A percentile compares a stretch with the other conserved stretches of the same genome.
phyloP scores from a whole-genome alignment of 2,797 vertebrate genomes.

The Tarsius wallacei region DNA sequence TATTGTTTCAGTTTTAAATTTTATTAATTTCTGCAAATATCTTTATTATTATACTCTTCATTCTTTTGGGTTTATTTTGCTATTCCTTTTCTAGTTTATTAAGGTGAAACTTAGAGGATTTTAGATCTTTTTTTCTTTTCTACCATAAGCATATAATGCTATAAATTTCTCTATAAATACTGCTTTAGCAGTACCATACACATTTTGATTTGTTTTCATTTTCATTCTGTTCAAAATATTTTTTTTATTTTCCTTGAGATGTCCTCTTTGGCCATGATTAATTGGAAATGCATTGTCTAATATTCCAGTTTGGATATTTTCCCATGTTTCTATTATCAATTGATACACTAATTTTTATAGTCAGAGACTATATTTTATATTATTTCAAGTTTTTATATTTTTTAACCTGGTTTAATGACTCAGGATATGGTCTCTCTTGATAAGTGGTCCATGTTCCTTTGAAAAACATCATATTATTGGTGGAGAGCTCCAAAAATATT shows the following conservation, averaged over 20 bases:
- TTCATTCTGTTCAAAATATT: not conserved
- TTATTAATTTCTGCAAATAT: not conserved
- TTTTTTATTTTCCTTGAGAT: not conserved
- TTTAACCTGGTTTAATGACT: not conserved
- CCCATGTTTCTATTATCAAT: not conserved
- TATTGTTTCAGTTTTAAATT: not conserved
- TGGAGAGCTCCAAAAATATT: not conserved
- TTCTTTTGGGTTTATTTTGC: not conserved
- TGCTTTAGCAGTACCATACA: not conserved
- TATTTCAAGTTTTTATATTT: not conserved
- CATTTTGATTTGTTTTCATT: not conserved
- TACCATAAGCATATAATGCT: not conserved
- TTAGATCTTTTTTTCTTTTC: not conserved
- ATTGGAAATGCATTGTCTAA: not conserved
- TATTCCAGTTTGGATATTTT: constrained; percentile 25
- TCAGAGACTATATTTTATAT: not conserved
- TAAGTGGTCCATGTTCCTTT: not conserved
- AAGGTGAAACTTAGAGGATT: not conserved
- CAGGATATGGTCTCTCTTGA: not conserved
- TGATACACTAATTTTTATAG: not conserved
- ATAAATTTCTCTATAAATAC: not conserved
- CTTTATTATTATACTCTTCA: not conserved
- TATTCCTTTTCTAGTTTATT: not conserved
- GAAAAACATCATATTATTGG: not conserved
- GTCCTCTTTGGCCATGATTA: not conserved